Evolutionary conservation across 2,888 invertebrate species (phyloP), one percentile per base, ranked within the genome.

Genomic region (Parnassius orleans): DNA sequence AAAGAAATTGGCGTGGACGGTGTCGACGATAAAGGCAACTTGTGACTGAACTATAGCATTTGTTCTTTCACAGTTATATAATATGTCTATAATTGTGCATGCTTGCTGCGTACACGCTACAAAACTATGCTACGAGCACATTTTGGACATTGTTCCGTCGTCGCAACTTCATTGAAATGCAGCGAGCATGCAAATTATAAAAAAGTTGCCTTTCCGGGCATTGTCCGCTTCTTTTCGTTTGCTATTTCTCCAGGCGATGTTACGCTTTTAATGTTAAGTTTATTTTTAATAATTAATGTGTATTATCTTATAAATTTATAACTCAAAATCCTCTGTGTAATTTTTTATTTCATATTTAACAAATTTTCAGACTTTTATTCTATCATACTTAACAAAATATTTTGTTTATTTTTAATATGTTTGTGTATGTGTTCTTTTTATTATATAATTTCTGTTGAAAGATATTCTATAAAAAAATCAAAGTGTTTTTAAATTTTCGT

Each of bases 111-210:
- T 70, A 44, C 65, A 57, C 43, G 62, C 65, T 55, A 66, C 66
- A 65, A 65, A 67, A 68, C 66, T 65, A 65, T 63, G 66, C 65
- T 67, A 66, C 58, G 66, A 65, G 65, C 64, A 69, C 65, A 67
- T 70, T 68, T 70, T 63, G 64, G 61, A 61, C 63, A 65, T 65
- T 65, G 65, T 59, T 67, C 57, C 61, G 63, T 60, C 64, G 64
- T 57, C 42, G 60, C 52, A 24, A 60, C 56, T 57, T 65, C 61
- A 66, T 70, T 70, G 65, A 56, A 60, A 70, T 69, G 66, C 67
- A 62, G 47, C 48, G 43, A 65, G 61, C 67, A 63, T 63, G 63
- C 60, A 60, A 57, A 63, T 53, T 63, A 46, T 59, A 56, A 63
- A 63, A 59, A 57, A 57, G 19, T 19, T 47, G 59, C 48, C 59